A percentile compares a stretch with the other conserved stretches of the same genome.
Conservation (phyloP, 2,888 invertebrate genomes). For the Prosopocoilus inquinatus region DNA sequence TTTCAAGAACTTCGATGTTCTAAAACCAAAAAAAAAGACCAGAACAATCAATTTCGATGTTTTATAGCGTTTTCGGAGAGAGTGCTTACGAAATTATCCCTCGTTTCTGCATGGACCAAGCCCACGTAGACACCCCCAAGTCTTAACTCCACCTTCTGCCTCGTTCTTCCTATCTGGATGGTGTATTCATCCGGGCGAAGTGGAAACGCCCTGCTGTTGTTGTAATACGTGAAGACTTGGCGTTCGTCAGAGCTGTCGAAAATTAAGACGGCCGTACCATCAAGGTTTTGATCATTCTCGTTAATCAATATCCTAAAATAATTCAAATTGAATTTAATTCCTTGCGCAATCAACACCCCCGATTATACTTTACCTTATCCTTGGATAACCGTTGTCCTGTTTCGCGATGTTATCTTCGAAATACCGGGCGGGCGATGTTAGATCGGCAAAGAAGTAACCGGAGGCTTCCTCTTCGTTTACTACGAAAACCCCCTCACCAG, state of each 20-base stretch:
- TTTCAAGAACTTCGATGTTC: slow-evolving; percentile 45
- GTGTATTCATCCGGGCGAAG: slow-evolving; percentile 20
- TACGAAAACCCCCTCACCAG: neutral
- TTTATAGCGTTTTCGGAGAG: neutral
- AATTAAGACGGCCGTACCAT: too few relatives aligned
- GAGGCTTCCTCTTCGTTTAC: slow-evolving; percentile 6
- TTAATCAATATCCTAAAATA: too few relatives aligned
- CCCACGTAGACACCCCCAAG: slow-evolving; percentile 68
- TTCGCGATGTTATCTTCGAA: slow-evolving; percentile 52
- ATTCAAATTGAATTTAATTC: too few relatives aligned
- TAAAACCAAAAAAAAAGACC: too few relatives aligned
- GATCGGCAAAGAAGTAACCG: slow-evolving; percentile 15
- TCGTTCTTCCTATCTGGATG: slow-evolving; percentile 13
- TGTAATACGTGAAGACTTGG: neutral
- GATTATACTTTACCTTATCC: slow-evolving; percentile 51
- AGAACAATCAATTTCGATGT: neutral
- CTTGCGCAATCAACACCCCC: too few relatives aligned
- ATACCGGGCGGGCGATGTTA: slow-evolving; percentile 16
- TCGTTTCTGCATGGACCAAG: slow-evolving; percentile 49
- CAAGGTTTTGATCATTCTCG: too few relatives aligned
- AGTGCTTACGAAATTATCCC: slow-evolving; percentile 47
- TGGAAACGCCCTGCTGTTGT: slow-evolving; percentile 7
- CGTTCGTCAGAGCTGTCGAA: neutral
- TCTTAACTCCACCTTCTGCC: slow-evolving; percentile 44
- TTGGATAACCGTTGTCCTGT: slow-evolving; percentile 58